A percentile compares a stretch with the other conserved stretches of the same genome.
Evolutionary conservation across 35 echinoderm and acorn worm genomes (phyloP).

Genomic region (Patiria miniata): DNA sequence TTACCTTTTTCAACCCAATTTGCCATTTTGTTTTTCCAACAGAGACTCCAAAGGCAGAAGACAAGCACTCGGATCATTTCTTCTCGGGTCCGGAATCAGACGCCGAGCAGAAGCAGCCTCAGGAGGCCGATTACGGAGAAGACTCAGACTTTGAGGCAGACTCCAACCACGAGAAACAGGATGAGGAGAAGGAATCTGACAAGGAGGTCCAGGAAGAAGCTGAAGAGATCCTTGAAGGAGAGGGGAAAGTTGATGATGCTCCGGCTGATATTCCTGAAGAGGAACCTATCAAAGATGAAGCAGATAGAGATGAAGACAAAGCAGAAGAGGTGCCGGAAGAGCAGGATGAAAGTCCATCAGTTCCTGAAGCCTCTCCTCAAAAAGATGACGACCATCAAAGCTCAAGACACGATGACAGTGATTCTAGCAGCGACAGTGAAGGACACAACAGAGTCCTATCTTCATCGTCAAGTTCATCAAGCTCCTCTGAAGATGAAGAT

Average conservation of each 20-base stretch:
- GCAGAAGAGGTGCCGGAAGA: conserved; percentile 5
- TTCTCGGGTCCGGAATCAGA: conserved; percentile 60
- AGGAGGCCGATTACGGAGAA: conserved; percentile 38
- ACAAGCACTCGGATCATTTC: conserved; percentile 60
- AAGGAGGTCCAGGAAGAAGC: conserved; percentile 40
- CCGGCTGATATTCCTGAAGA: background rate
- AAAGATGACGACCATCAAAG: background rate
- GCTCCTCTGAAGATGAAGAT: conserved; percentile 31
- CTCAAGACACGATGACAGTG: background rate
- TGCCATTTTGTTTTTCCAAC: background rate
- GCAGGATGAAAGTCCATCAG: background rate
- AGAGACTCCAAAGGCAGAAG: conserved; percentile 10
- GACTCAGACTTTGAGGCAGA: conserved; percentile 82
- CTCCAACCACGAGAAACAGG: conserved; percentile 43
- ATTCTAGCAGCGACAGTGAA: conserved; percentile 29
- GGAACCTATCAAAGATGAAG: background rate
- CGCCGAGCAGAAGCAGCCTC: conserved; percentile 19
- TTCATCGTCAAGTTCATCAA: conserved; percentile 15
- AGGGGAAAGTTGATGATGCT: conserved; percentile 27
- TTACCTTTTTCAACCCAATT: no score
- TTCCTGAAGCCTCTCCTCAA: background rate
- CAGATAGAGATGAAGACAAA: conserved; percentile 25
- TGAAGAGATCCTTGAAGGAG: background rate
- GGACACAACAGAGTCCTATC: conserved; percentile 17
- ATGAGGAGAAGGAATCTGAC: conserved; percentile 9